Evolutionary conservation across 2,797 vertebrate genomes (phyloP), one percentile per base, ranked within the genome.

Genomic region (Lutjanus argentimaculatus): DNA sequence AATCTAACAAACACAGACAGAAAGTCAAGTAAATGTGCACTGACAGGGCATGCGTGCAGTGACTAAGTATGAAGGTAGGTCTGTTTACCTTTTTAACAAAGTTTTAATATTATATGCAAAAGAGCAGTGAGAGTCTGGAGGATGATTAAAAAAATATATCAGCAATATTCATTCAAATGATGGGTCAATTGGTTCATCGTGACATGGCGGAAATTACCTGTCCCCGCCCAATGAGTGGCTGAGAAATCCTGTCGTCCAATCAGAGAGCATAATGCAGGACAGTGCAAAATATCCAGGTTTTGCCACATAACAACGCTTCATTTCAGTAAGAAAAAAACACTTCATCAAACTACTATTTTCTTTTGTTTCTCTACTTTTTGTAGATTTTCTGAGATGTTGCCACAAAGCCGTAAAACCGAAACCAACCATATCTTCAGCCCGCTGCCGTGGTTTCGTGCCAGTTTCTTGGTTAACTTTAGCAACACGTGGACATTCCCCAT

Each of bases 391-490:
- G 16, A 70, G n/a, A 21, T 16, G 9, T 21, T 49, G 11, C 56
- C 17, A 40, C 45, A 25, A 30, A 62, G 15, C 19, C 48, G 15
- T n/a, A 12, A 70, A 79, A 49, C 10, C 14, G 7, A 67, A 64
- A n/a, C 1, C 8, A 1, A 30, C 66, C 49, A 82, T 84, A 88
- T 86, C 84, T 67, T 6, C 4, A 21, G 2, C 7, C 0, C 0
- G 4, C 53, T 64, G 70, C 62, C 74, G 64, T 13, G 16, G 46
- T 15, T 49, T 7, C 2, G 7, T 71, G 42, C 58, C 71, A 72
- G 17, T 4, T 73, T 71, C 17, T 15, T 42, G 8, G 49, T 67
- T 76, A 84, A 76, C 82, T 74, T 46, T 12, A 19, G 43, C 66
- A 57, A 15, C 86, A 83, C 55, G 62, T 70, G 58, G 53, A 40